Conservation (phyloP, 2,888 invertebrate genomes). For the Diarsia dahlii region DNA sequence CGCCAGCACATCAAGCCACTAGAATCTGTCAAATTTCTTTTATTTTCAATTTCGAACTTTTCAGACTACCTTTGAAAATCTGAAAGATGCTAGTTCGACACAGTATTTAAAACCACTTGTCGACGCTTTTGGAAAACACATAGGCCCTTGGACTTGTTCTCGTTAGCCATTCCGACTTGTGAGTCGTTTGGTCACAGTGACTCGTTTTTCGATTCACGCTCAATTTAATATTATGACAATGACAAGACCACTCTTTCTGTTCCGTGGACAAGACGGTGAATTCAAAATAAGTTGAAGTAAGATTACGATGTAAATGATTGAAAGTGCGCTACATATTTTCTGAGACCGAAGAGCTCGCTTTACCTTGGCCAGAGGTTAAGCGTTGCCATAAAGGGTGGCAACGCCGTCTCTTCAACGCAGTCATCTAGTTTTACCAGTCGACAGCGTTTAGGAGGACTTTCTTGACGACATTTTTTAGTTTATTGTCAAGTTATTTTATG, state of each 20-base stretch:
- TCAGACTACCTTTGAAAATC: too few relatives aligned
- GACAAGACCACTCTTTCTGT: too few relatives aligned
- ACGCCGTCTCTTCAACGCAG: too few relatives aligned
- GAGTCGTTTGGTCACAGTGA: constrained; percentile 56
- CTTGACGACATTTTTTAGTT: background rate
- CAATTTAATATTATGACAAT: constrained; percentile 41
- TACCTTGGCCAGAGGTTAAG: too few relatives aligned
- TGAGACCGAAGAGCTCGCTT: too few relatives aligned
- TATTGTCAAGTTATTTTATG: too few relatives aligned
- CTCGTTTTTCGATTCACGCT: constrained; percentile 33
- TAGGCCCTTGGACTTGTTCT: constrained; percentile 54
- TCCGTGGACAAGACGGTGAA: too few relatives aligned
- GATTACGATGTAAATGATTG: background rate
- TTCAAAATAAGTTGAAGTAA: background rate
- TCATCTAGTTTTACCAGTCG: too few relatives aligned
- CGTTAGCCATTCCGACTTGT: constrained; percentile 40
- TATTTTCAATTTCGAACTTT: too few relatives aligned
- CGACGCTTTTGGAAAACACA: constrained; percentile 53
- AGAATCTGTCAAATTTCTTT: too few relatives aligned
- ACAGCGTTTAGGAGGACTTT: background rate
- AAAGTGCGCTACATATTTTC: background rate
- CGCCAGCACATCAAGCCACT: too few relatives aligned
- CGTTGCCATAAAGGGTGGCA: too few relatives aligned
- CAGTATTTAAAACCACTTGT: constrained; percentile 1
- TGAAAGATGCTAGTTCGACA: background rate